Conservation (phyloP, 2,888 invertebrate species). For the Margaritifera margaritifera region DNA sequence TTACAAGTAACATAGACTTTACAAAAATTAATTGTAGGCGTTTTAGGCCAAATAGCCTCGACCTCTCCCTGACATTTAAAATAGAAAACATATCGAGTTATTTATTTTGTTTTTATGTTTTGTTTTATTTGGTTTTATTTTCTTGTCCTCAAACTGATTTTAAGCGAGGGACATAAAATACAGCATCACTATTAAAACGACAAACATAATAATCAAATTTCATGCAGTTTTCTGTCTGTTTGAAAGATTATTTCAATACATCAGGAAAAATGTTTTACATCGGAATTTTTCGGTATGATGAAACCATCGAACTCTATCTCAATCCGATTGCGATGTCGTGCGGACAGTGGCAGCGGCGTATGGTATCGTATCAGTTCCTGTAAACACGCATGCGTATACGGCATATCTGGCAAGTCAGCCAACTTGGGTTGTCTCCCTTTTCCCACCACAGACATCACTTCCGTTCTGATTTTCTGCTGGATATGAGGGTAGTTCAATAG, state of each 20-base stretch:
- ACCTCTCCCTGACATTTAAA: no score
- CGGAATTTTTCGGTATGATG: conserved; percentile 43
- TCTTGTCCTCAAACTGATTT: no score
- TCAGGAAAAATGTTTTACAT: conserved; percentile 22
- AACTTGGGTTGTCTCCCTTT: conserved; percentile 27
- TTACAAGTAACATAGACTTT: no score
- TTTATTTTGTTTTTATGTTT: no score
- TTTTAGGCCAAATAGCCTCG: no score
- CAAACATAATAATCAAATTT: no score
- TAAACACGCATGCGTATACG: conserved; percentile 53
- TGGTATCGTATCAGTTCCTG: conserved; percentile 53
- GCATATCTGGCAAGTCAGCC: conserved; percentile 36
- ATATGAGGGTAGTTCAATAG: conserved; percentile 47
- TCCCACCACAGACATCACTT: conserved; percentile 44
- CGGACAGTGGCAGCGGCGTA: conserved; percentile 54
- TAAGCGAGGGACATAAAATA: no score
- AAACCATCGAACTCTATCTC: conserved; percentile 40
- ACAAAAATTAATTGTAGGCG: no score
- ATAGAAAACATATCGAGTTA: no score
- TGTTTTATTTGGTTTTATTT: no score
- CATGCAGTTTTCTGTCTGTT: no score
- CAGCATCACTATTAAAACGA: no score
- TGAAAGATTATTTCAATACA: background rate
- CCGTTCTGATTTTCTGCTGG: conserved; percentile 49
- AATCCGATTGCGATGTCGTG: conserved; percentile 52